These are phyloP conservation scores for Lagopus muta DNA, from an alignment of 2,113 vertebrate genomes.

Conservation along the genomic window DNA sequence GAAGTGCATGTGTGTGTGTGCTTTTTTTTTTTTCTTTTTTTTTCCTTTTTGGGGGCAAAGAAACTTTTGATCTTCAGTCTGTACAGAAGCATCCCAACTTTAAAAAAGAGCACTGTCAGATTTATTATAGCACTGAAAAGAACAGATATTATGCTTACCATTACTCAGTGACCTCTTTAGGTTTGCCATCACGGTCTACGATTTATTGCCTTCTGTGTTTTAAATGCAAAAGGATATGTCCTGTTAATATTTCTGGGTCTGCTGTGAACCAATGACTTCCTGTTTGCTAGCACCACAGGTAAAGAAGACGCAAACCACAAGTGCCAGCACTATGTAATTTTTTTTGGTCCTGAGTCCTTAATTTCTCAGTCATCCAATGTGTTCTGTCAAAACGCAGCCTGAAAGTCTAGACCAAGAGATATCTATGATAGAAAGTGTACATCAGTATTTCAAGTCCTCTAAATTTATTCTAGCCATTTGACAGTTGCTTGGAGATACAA, in stretches of 20 bases:
- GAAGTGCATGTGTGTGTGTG: slow-evolving; percentile 11
- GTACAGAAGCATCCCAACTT: slow-evolving; percentile 80
- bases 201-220: slow-evolving; percentile 79
- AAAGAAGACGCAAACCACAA: slow-evolving; percentile 85
- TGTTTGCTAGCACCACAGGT: slow-evolving; percentile 78
- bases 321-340: slow-evolving; percentile 83
- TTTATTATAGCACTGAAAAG: slow-evolving; percentile 82
- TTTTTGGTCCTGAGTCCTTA: slow-evolving; percentile 78
- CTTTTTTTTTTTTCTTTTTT: background rate
- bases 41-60: slow-evolving; percentile 37
- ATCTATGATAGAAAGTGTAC: slow-evolving; percentile 84
- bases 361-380: slow-evolving; percentile 83
- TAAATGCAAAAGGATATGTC: slow-evolving; percentile 79
- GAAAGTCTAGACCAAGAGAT: slow-evolving; percentile 87
- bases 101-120: slow-evolving; percentile 75
- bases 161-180: slow-evolving; percentile 82
- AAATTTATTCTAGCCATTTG: slow-evolving; percentile 86
- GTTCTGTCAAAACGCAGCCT: slow-evolving; percentile 87
- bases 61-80: slow-evolving; percentile 81
- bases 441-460: slow-evolving; percentile 85
- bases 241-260: slow-evolving; percentile 78
- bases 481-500: slow-evolving; percentile 88
- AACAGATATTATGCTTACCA: slow-evolving; percentile 82
- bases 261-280: slow-evolving; percentile 79
- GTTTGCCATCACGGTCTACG: slow-evolving; percentile 75